phyloP scores from a whole-genome alignment of 35 echinoderm and acorn worm genomes.

The Nesometra sesokonis region DNA sequence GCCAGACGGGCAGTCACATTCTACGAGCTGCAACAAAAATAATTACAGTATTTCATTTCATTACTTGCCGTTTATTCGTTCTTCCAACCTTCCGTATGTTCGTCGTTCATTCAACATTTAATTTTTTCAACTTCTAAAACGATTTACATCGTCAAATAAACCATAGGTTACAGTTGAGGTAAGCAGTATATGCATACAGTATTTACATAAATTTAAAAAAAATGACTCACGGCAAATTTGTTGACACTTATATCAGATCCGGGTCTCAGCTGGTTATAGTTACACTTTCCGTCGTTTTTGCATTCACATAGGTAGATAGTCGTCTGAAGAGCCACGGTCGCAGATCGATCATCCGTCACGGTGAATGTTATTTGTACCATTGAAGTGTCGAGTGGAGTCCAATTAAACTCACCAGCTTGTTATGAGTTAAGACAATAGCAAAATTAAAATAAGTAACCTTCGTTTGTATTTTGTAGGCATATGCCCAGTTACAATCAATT shows the following conservation, averaged over 20 bases:
- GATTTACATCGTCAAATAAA: no score
- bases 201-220: neutral
- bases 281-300: conserved; percentile 27
- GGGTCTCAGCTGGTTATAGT: conserved; percentile 16
- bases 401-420: conserved; percentile 8
- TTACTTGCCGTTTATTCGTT: no score
- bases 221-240: conserved; percentile 46
- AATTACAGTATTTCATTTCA: no score
- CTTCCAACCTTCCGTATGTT: no score
- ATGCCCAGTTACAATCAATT: no score
- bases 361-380: neutral
- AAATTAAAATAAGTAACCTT: no score
- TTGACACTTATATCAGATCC: conserved; percentile 17
- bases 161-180: no score
- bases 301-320: conserved; percentile 37
- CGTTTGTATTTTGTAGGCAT: no score
- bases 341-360: conserved; percentile 29
- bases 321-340: conserved; percentile 10
- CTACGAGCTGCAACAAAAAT: conserved; percentile 21
- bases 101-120: no score
- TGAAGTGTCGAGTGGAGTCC: neutral
- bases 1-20: conserved; percentile 30
- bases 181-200: no score
- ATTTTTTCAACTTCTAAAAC: no score
- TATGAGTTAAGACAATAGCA: no score